A percentile compares a stretch with the other conserved stretches of the same genome.
Evolutionary conservation across 2,113 vertebrate species (phyloP).

Genomic region (Pelusios castaneus): DNA sequence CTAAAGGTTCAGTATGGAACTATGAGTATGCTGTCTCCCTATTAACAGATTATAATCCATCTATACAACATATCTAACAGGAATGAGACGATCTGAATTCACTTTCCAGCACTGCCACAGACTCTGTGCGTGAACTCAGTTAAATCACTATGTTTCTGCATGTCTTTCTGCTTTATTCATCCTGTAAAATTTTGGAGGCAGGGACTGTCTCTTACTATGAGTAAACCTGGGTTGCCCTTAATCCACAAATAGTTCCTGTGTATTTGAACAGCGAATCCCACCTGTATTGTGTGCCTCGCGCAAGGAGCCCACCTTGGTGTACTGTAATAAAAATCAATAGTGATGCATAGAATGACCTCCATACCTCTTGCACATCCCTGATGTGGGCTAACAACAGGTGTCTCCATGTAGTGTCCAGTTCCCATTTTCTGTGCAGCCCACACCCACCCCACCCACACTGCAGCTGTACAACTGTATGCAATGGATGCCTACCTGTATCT

Average conservation of each 20-base stretch:
- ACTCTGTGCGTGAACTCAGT: neutral
- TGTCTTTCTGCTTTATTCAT: neutral
- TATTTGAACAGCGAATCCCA: neutral
- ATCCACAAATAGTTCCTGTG: neutral
- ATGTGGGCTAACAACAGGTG: neutral
- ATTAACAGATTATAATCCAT: too few relatives aligned
- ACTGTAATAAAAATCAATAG: neutral
- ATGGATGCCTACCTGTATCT: neutral
- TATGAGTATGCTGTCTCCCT: too few relatives aligned
- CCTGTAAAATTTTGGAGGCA: neutral
- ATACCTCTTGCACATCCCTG: neutral
- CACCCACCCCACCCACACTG: neutral
- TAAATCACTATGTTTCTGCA: neutral
- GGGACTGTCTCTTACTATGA: neutral
- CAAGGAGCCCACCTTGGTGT: neutral
- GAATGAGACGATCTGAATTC: neutral
- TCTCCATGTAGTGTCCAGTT: neutral
- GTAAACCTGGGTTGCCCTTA: neutral
- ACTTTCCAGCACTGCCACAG: neutral
- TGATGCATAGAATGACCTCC: neutral
- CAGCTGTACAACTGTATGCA: neutral
- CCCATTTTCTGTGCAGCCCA: neutral
- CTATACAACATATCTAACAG: too few relatives aligned
- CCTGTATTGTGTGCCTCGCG: neutral
- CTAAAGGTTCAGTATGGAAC: too few relatives aligned